Percentiles rank a stretch among this genome's conserved stretches.
These are phyloP conservation scores for Solen grandis DNA, from an alignment of 1,140 invertebrate species.

Conservation along the genomic window DNA sequence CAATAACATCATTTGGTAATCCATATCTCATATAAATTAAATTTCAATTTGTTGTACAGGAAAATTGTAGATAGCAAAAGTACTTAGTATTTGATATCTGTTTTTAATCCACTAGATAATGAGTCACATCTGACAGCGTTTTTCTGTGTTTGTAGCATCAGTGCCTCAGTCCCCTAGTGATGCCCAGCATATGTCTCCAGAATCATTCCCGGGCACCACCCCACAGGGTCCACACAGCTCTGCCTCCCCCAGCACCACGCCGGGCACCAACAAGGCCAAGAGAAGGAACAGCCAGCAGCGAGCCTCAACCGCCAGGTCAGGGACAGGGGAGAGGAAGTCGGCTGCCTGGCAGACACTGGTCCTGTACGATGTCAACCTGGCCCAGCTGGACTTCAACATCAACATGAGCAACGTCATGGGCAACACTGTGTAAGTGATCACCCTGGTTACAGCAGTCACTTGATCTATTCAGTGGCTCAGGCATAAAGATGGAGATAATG, in stretches of 20 bases:
- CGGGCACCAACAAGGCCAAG: background rate
- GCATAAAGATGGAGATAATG: too few species aligned
- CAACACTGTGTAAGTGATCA: slow-evolving; percentile 89
- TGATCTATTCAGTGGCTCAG: too few species aligned
- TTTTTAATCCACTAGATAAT: too few species aligned
- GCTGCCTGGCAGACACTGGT: slow-evolving; percentile 95
- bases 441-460: too few species aligned
- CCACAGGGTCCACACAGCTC: slow-evolving; percentile 19
- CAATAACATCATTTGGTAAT: too few species aligned
- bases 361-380: slow-evolving; percentile 97
- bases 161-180: slow-evolving; percentile 65
- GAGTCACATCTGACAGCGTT: too few species aligned
- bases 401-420: slow-evolving; percentile 99
- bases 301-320: background rate
- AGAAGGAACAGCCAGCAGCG: slow-evolving; percentile 50
- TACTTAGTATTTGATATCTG: too few species aligned
- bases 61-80: too few species aligned
- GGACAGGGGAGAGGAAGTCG: slow-evolving; percentile 48
- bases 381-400: slow-evolving; percentile 97
- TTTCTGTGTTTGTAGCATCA: too few species aligned
- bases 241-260: slow-evolving; percentile 20
- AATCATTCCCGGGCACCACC: slow-evolving; percentile 3
- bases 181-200: slow-evolving; percentile 22
- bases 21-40: too few species aligned
- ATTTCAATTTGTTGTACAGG: too few species aligned